Base-by-base conservation (phyloP, 2,888 invertebrate genomes). In the Lypha dubia region DNA sequence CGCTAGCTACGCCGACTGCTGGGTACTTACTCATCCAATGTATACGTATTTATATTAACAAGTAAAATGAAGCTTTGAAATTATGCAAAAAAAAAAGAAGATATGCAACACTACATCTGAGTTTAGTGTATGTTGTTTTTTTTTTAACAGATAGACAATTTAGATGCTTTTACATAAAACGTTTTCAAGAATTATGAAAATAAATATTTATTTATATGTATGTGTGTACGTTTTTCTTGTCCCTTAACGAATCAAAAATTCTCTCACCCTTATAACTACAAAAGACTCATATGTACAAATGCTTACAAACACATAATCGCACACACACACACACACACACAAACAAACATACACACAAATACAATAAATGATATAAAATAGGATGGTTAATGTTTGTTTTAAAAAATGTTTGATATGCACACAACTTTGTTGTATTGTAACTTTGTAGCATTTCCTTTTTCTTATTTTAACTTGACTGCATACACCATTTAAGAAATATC, bases 361-460 rank as follows among this genome's bases (percentile, higher is more conserved):
- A 63, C 22, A 75, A 70, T 79, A 56, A 51, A 41, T 77, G 44
- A 77, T 58, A 79, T 65, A 53, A 49, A 70, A 79, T 74, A 70
- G 63, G 58, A 73, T 77, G 84, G n/a, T 80, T 77, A 80, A 84
- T 76, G 73, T 81, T 84, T 77, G 80, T 53, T 80, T 28, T 81
- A 35, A 63, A 81, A 77, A 73, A 20, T 79, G 70, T 32, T 63
- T 79, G 65, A 79, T 75, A 79, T 79, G 75, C 60, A 68, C 53
- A 77, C 53, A 68, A 38, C 67, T 41, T 70, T 77, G 60, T 77
- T 77, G 17, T 51, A 77, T 68, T 76, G 58, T 58, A 49, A 35
- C 35, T 68, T 60, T 79, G 35, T 22, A 35, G 15, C 1, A 6
- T 76, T n/a, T 44, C 13, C 15, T n/a, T 62, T 60, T 46, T 38